Evolutionary conservation across 2,888 invertebrate genomes (phyloP), one percentile per base, ranked within the genome.

Genomic region (Thecocarcelia acutangulata): DNA sequence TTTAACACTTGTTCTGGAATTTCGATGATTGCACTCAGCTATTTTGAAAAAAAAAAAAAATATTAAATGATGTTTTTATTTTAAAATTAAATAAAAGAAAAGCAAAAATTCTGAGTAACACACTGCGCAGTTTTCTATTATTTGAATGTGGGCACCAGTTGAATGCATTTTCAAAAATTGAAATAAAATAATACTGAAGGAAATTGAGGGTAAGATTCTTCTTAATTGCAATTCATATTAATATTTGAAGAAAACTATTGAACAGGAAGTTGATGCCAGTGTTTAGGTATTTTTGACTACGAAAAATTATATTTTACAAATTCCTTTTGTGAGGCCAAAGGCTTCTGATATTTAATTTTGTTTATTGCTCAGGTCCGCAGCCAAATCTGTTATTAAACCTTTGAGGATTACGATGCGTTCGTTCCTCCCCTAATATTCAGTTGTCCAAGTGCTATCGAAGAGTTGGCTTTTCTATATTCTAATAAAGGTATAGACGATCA

Each of bases 1-100:
- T 77, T 64, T 52, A 63, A 46, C 78, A 82, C 69, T 64, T 78
- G 68, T 61, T 72, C 54, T 73, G 77, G 73, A 73, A 77, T 82
- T 82, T 82, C 59, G n/a, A 82, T 74, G 33, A 28, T 66, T 42
- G 15, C 40, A 15, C 3, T 48, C 21, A 50, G 19, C 63, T 44
- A 40, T 12, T 6, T 17, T n/a, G 5, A 19, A n/a, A 59, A 48
- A 58, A 24, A 12, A 56, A 9, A 46, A 37, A 2, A 37, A 52
- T 19, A n/a, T n/a, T n/a, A n/a, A n/a, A n/a, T n/a, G n/a, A n/a
- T n/a, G n/a, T n/a, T n/a, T n/a, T 37, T 50, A 42, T 19, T 54
- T 61, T 24, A 33, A 46, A 21, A 17, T 21, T 33, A 15, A 15
- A 17, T 15, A 0, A 58, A 58, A 70, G n/a, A n/a, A 50, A 68